Percentiles rank a stretch among this genome's conserved stretches.
These are phyloP conservation scores for Bungarus multicinctus DNA, from an alignment of 2,113 vertebrate genomes.

Conservation along the genomic window DNA sequence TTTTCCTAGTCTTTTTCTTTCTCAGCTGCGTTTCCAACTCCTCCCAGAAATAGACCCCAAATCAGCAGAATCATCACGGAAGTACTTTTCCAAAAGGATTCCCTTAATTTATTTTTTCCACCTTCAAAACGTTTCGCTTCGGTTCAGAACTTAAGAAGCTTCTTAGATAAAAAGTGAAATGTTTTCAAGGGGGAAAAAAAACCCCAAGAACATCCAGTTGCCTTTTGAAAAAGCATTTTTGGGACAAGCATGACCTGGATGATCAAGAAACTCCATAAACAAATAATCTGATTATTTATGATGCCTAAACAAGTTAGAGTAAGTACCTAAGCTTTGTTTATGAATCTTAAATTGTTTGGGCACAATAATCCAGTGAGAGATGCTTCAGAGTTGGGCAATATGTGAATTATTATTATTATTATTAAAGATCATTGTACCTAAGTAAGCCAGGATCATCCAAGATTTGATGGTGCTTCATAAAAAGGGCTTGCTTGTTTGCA, in stretches of 20 bases:
- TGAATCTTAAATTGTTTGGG: background rate
- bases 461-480: background rate
- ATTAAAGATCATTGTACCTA: background rate
- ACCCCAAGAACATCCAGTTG: no score
- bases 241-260: no score
- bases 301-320: background rate
- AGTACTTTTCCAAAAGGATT: no score
- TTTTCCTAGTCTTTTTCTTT: background rate
- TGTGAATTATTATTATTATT: background rate
- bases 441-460: background rate
- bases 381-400: background rate
- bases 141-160: no score
- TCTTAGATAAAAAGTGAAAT: no score
- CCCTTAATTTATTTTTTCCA: no score
- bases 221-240: no score
- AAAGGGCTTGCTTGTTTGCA: background rate
- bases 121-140: no score
- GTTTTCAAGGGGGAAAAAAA: no score
- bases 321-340: background rate
- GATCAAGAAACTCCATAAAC: no score
- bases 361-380: background rate
- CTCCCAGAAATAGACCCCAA: background rate
- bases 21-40: no score
- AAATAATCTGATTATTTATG: background rate
- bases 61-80: no score